These are phyloP conservation scores for Emberiza fucata DNA, from an alignment of 2,113 vertebrate genomes.

Conservation along the genomic window DNA sequence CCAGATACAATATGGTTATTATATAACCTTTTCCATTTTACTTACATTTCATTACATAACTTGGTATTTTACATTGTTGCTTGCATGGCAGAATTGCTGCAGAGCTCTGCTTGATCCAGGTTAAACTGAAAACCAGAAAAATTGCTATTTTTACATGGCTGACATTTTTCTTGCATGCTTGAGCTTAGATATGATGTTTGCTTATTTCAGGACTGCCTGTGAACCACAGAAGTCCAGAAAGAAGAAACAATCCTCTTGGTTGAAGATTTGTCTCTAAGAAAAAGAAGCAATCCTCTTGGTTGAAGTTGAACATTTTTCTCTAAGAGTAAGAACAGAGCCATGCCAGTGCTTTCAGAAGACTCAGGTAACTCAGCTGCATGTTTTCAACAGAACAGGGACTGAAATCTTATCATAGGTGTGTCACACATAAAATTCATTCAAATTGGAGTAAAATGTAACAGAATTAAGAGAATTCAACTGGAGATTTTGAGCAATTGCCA, in stretches of 20 bases:
- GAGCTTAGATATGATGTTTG: neutral
- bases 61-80: neutral
- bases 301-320: neutral
- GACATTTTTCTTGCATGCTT: neutral
- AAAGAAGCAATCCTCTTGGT: neutral
- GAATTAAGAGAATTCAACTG: neutral
- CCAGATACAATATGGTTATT: neutral
- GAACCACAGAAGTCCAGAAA: neutral
- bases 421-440: neutral
- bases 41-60: neutral
- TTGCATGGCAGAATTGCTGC: neutral
- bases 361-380: constrained; percentile 74
- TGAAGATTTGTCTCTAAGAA: neutral
- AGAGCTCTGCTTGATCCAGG: neutral
- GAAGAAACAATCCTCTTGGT: neutral
- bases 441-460: neutral
- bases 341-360: constrained; percentile 86
- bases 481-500: neutral
- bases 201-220: neutral
- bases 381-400: neutral
- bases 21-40: neutral
- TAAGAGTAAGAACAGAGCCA: constrained; percentile 60
- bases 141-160: neutral
- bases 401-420: neutral
- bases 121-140: neutral